Evolutionary conservation across 2,113 vertebrate species (phyloP), one percentile per base, ranked within the genome.

Genomic region (Ciconia stormi): DNA sequence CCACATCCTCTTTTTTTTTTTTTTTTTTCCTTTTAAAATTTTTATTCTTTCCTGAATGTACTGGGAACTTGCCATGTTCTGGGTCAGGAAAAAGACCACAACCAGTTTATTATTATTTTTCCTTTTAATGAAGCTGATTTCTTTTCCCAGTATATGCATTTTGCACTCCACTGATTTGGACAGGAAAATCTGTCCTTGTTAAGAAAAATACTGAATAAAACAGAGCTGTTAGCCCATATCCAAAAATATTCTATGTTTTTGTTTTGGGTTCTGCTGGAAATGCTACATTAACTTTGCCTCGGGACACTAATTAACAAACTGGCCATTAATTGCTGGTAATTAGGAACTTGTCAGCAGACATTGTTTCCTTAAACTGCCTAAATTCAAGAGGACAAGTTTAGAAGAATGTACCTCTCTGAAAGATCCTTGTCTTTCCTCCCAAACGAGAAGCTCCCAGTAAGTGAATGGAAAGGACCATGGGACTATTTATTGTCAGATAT

Each of bases 261-360:
- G 76, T 89, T 96, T 97, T 97, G 92, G 70, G 79, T 96, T 96
- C 78, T 94, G 47, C 80, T 97, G 93, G 94, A 91, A 97, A 94
- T 91, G 82, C 73, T 97, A 92, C 89, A 95, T 97, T 96, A 97
- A 95, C 89, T 96, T 98, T 97, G 97, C 97, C 97, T 95, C 90
- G 76, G 97, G 97, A 94, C 96, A 98, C 92, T 97, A 98, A 98
- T 98, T 98, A 98, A 97, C 88, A 97, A 97, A 96, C 96, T 93
- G 94, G 78, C 96, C 95, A 97, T 98, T 98, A 96, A 97, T 98
- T 98, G 93, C 76, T 97, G 94, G 89, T 96, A 97, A 97, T 95
- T 97, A 97, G 94, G 95, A 93, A 98, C 92, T 97, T 97, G 92
- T 95, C 95, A 97, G 63, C 87, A 70, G 79, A 95, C 72, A 94